Percentiles rank a stretch among this genome's conserved stretches.
phyloP scores from a whole-genome alignment of 2,113 vertebrate species.

The Pomatostomus ruficeps region DNA sequence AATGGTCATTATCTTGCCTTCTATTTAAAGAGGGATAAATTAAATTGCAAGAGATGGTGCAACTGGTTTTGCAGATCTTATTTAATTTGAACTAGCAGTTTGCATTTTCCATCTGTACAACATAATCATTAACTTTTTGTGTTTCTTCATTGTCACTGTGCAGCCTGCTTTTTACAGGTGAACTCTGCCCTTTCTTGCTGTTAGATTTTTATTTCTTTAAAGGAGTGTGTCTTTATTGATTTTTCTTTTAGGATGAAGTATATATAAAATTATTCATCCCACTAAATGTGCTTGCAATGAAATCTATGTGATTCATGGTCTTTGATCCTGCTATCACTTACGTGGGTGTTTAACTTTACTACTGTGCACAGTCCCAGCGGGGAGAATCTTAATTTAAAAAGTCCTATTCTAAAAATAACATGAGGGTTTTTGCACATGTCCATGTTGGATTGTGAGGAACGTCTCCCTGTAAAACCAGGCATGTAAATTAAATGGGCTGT shows the following conservation, averaged over 20 bases:
- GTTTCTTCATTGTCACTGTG: constrained; percentile 12
- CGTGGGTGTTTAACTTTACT: constrained; percentile 57
- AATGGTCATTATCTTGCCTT: constrained; percentile 41
- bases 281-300: constrained; percentile 43
- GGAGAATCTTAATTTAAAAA: not conserved
- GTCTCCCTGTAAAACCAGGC: not conserved
- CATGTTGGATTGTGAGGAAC: not conserved
- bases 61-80: constrained; percentile 48
- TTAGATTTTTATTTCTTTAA: constrained; percentile 12
- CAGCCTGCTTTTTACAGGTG: constrained; percentile 12
- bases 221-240: constrained; percentile 39
- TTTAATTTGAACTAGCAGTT: constrained; percentile 54
- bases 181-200: not conserved
- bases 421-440: not conserved
- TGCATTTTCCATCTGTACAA: constrained; percentile 53
- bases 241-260: constrained; percentile 40
- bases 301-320: constrained; percentile 32
- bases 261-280: constrained; percentile 49
- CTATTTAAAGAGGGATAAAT: constrained; percentile 55
- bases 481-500: not conserved
- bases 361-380: not conserved
- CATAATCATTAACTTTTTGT: constrained; percentile 24
- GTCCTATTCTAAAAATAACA: not conserved
- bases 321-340: constrained; percentile 33
- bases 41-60: constrained; percentile 40